Base-by-base conservation (phyloP, 2,797 vertebrate genomes). In the Lacerta bilineata region DNA sequence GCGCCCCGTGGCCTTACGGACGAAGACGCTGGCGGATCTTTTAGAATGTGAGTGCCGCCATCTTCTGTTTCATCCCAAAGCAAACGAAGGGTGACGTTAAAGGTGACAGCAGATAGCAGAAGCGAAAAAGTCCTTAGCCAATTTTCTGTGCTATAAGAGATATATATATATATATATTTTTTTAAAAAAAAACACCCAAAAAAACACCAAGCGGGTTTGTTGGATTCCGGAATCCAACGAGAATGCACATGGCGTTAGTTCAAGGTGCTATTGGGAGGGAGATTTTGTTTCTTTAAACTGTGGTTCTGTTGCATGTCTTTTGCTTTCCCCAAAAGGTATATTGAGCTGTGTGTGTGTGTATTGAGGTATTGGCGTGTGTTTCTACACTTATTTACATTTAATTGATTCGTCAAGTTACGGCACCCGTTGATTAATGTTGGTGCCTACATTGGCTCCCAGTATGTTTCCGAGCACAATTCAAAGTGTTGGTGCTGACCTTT, bases 11-110 rank as follows among this genome's bases (percentile, higher is more conserved):
- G 98, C 98, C 0, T 97, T 99, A 11, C 96, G 99, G 86, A 99
- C 99, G 87, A 99, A 99, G 97, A 99, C 99, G 1, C 96, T 99
- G 92, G 99, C 99, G 0, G 99, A 99, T 95, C 95, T 99, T 75
- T 91, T 99, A 94, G 99, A 99, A 96, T 99, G 99, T 99, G 96
- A 83, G 98, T 98, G 39, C 46, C 25, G 0, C 43, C 55, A 5
- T 8, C 23, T 43, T 46, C 10, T 61, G 59, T 41, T 55, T 59
- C 55, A 20, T 20, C 80, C 2, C 33, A 17, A 72, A 61, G 3
- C 11, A 23, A 11, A n/a, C 59, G 36, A 36, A 4, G 5, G 9
- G 20, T 33, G 36, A 25, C 8, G n/a, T 25, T 55, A 20, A 86
- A 27, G 43, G 59, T n/a, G 18, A 25, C 27, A 18, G 17, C 69